phyloP scores from a whole-genome alignment of 2,888 invertebrate species.

The Eudasyphora cyanicolor region DNA sequence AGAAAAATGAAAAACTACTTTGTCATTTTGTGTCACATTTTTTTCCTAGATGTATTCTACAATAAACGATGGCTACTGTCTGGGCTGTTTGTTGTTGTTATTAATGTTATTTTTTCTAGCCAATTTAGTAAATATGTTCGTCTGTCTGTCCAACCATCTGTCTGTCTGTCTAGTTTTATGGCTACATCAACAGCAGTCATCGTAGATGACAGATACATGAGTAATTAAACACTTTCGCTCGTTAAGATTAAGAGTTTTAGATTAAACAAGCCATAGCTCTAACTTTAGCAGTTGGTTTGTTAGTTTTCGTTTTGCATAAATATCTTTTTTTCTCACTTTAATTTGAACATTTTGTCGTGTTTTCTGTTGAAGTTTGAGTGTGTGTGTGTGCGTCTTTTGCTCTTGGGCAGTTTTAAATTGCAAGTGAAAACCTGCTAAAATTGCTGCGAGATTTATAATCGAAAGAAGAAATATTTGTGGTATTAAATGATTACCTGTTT shows the following conservation, averaged over 20 bases:
- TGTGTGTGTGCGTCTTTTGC: conserved; percentile 1
- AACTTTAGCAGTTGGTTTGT: neutral
- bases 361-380: neutral
- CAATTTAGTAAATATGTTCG: conserved; percentile 10
- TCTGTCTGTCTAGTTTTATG: conserved; percentile 2
- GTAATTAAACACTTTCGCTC: conserved; percentile 62
- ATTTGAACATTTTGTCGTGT: conserved; percentile 25
- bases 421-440: conserved; percentile 50
- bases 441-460: conserved; percentile 38
- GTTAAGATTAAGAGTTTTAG: conserved; percentile 57
- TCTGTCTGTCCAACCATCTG: neutral
- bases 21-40: conserved; percentile 30
- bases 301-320: conserved; percentile 12
- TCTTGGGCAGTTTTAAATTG: too few relatives aligned
- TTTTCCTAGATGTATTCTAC: conserved; percentile 21
- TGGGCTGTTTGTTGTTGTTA: neutral
- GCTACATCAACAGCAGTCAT: neutral
- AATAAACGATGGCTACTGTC: neutral
- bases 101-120: conserved; percentile 19
- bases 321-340: neutral
- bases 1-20: conserved; percentile 29
- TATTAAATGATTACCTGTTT: conserved; percentile 26
- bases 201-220: conserved; percentile 20
- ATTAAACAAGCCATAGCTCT: conserved; percentile 36
- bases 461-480: conserved; percentile 1